Percentiles rank a stretch among this genome's conserved stretches.
Evolutionary conservation across 2,113 vertebrate species (phyloP).

Genomic region (Blennius ocellaris): DNA sequence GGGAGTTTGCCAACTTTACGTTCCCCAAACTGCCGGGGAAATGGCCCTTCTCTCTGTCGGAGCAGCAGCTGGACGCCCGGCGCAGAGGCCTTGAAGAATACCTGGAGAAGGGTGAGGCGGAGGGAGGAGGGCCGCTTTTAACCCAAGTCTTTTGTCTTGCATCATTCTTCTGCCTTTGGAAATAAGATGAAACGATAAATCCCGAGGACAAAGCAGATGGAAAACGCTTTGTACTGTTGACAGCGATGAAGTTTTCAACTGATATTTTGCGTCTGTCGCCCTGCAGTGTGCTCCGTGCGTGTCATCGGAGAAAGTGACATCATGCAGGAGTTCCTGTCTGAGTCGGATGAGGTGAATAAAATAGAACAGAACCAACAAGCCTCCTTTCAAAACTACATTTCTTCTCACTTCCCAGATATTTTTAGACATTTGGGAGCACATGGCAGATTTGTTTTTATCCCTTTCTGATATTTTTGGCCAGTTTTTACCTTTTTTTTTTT

Average conservation of each 20-base stretch:
- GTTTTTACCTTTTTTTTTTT: too few relatives aligned
- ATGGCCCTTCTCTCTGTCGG: conserved; percentile 95
- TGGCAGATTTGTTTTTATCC: neutral
- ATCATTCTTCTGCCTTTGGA: too few relatives aligned
- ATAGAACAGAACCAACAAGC: rapidly evolving
- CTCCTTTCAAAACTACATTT: too few relatives aligned
- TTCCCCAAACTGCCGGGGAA: conserved; percentile 96
- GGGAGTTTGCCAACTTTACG: conserved; percentile 92
- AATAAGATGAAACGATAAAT: too few relatives aligned
- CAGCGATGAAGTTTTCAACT: too few relatives aligned
- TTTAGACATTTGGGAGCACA: too few relatives aligned
- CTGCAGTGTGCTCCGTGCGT: conserved; percentile 92
- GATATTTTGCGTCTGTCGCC: too few relatives aligned
- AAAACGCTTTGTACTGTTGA: too few relatives aligned
- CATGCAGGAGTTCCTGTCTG: conserved; percentile 98
- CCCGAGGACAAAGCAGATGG: too few relatives aligned
- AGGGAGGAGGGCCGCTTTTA: too few relatives aligned
- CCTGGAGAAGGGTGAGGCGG: conserved; percentile 89
- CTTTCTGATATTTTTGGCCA: neutral
- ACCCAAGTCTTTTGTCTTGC: too few relatives aligned
- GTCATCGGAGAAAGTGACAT: conserved; percentile 97
- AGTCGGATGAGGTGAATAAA: conserved; percentile 92
- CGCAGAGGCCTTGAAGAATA: conserved; percentile 95
- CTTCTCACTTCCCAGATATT: too few relatives aligned
- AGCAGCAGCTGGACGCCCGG: conserved; percentile 95